Percentiles rank a stretch among this genome's conserved stretches.
phyloP scores from a whole-genome alignment of 2,113 vertebrate species.

The Camarhynchus parvulus region DNA sequence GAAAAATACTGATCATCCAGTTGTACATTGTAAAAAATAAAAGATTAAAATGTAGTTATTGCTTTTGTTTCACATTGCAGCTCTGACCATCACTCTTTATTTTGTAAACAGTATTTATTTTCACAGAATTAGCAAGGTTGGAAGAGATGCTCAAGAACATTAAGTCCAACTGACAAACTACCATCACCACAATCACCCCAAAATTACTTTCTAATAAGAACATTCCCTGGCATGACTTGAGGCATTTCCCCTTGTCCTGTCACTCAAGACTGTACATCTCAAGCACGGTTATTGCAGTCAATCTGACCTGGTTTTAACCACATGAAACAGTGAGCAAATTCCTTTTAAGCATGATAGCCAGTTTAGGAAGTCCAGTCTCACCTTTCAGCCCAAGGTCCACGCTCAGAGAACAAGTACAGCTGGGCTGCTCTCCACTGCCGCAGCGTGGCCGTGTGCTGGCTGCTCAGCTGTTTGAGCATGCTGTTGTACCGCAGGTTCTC shows the following conservation, averaged over 20 bases:
- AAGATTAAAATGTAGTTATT: background rate
- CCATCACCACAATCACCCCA: background rate
- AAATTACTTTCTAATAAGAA: background rate
- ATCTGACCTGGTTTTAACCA: background rate
- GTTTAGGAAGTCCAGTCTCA: constrained; percentile 39
- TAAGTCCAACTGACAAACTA: background rate
- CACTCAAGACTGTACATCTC: background rate
- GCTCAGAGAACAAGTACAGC: constrained; percentile 88
- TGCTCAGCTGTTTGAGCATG: constrained; percentile 90
- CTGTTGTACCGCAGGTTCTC: constrained; percentile 95
- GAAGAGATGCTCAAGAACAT: background rate
- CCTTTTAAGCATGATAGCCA: background rate
- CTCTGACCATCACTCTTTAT: background rate
- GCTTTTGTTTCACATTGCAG: background rate
- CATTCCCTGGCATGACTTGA: background rate
- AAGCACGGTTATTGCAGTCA: background rate
- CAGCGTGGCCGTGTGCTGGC: constrained; percentile 82
- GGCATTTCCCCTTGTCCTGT: background rate
- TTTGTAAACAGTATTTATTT: background rate
- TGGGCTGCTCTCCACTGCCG: constrained; percentile 90
- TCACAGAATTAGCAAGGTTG: background rate
- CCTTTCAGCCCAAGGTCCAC: constrained; percentile 94
- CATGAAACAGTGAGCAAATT: background rate
- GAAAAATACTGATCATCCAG: background rate
- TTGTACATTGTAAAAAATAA: background rate